A percentile compares a stretch with the other conserved stretches of the same genome.
Conservation (phyloP, 2,797 vertebrate species). For the Hemibagrus guttatus region DNA sequence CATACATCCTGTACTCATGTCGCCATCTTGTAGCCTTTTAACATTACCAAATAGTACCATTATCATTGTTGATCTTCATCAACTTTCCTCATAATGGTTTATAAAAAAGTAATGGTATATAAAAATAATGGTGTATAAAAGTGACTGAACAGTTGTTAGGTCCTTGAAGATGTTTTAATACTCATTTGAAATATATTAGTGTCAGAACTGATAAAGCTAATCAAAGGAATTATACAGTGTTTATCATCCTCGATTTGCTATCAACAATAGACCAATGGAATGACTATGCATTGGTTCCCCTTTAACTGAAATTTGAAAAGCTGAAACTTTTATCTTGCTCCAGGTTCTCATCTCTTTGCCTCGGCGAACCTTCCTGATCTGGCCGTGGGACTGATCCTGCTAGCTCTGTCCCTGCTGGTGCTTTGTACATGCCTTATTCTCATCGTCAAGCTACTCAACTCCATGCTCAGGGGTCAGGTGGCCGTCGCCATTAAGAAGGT, state of each 20-base stretch:
- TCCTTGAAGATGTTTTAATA: neutral
- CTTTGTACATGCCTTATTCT: constrained; percentile 90
- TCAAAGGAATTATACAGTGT: neutral
- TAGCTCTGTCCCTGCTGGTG: constrained; percentile 80
- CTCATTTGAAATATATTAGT: neutral
- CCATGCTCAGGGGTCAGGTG: constrained; percentile 93
- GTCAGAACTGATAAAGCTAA: neutral
- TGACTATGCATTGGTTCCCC: neutral
- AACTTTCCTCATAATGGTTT: too few species aligned
- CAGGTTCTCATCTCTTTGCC: constrained; percentile 89
- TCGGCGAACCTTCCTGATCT: constrained; percentile 77
- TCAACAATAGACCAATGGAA: neutral
- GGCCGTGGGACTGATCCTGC: constrained; percentile 86
- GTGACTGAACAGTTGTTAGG: neutral
- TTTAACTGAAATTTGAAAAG: neutral
- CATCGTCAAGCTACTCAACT: constrained; percentile 95
- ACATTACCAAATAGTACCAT: neutral
- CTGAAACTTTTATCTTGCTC: constrained; percentile 4
- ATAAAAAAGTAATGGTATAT: too few species aligned
- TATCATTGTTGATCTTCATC: too few species aligned
- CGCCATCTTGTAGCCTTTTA: constrained; percentile 12
- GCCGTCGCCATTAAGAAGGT: constrained; percentile 93
- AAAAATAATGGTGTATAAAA: too few species aligned
- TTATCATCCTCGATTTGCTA: neutral
- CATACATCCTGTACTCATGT: neutral